Evolutionary conservation across 2,888 invertebrate species (phyloP), one percentile per base, ranked within the genome.

Genomic region (Pemphredon lugubris): DNA sequence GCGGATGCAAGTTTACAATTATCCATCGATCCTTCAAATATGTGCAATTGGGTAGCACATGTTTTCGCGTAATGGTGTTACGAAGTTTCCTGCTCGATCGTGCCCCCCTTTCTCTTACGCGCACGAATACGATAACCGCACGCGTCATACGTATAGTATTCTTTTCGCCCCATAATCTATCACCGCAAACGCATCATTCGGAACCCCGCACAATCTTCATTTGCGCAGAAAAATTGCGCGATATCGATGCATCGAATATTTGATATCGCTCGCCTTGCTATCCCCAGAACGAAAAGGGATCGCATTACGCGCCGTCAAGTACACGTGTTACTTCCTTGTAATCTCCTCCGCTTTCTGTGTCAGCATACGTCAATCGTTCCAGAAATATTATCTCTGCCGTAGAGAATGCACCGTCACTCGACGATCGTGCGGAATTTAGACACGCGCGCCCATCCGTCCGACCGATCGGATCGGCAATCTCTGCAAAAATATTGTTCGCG

Each of bases 291-390:
- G 23, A 45, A 45, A 34, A 39, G 51, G 40, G 37, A n/a, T 79
- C 53, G 14, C 30, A 73, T 79, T 79, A 75, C 79, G 68, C 78
- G 64, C 14, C 59, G 81, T 81, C 75, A 60, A 66, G 48, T 71
- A 79, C 74, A 78, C 78, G 76, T 78, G 76, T 80, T 67, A 78
- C 69, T 81, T 74, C 72, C 81, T 71, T 64, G 69, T 76, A 78
- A 68, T 63, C 69, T 65, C 55, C 75, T 75, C 63, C 48, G 57
- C 20, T 64, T 73, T 70, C 61, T 21, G 48, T 59, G 73, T 81
- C 75, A 75, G 73, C 78, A 64, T 20, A 47, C 50, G 23, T 37
- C 9, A 42, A 60, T 34, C 59, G 71, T 64, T 53, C 32, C 34
- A 55, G 61, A 61, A 71, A 72, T 47, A 42, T 54, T 47, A 64